Evolutionary conservation across 2,888 invertebrate species (phyloP).

Genomic region (Ennomos erosarius): DNA sequence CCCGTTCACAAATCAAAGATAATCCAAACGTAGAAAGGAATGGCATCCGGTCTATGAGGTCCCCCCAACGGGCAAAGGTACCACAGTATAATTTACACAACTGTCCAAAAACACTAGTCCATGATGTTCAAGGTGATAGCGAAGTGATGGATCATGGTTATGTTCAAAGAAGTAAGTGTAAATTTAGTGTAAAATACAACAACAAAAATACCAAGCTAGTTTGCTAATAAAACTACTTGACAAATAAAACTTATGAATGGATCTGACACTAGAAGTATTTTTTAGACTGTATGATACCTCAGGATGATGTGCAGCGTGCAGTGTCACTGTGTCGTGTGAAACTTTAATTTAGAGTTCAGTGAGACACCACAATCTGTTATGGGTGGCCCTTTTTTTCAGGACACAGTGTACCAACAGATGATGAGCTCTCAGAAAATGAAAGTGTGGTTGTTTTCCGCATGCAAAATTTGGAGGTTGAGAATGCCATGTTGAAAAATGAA

Average conservation of each 20-base stretch:
- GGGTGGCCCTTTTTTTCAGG: conserved; percentile 64
- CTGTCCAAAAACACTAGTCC: conserved; percentile 60
- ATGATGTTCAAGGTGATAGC: conserved; percentile 52
- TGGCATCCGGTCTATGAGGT: conserved; percentile 37
- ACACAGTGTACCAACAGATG: conserved; percentile 64
- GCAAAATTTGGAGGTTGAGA: conserved; percentile 76
- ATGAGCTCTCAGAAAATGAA: conserved; percentile 48
- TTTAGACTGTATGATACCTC: too few species aligned
- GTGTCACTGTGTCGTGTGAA: too few species aligned
- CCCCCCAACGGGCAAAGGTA: conserved; percentile 46
- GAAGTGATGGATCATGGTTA: conserved; percentile 48
- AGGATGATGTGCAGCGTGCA: too few species aligned
- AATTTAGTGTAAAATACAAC: too few species aligned
- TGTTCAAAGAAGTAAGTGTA: conserved; percentile 65
- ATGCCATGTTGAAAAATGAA: conserved; percentile 78
- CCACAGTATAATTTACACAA: conserved; percentile 56
- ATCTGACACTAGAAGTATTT: too few species aligned
- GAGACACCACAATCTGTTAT: too few species aligned
- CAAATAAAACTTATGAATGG: too few species aligned
- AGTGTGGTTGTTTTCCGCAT: conserved; percentile 51
- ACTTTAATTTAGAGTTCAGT: too few species aligned
- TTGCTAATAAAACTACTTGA: too few species aligned
- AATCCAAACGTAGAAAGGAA: conserved; percentile 22
- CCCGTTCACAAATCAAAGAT: conserved; percentile 46
- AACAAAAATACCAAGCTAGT: too few species aligned